Conservation (phyloP, 2,113 vertebrate genomes). For the Tyto alba region DNA sequence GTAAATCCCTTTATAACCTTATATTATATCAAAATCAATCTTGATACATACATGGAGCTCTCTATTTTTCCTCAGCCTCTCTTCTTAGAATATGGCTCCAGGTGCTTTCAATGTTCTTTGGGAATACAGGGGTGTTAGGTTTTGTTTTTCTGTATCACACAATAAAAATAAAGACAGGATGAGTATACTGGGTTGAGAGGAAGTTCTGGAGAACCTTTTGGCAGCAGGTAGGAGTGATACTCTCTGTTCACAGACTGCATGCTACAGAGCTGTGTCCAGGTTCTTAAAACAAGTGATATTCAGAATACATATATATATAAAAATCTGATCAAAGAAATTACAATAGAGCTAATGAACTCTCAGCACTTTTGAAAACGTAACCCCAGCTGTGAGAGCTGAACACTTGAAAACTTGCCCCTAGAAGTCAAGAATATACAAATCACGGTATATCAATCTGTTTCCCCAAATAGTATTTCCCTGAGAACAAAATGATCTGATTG, state of each 20-base stretch:
- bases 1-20: not conserved
- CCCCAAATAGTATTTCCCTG: constrained; percentile 7
- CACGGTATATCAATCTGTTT: constrained; percentile 12
- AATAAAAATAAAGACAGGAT: constrained; percentile 45
- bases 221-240: not conserved
- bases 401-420: not conserved
- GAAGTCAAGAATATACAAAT: constrained; percentile 7
- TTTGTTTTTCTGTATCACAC: not conserved
- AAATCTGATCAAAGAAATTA: not conserved
- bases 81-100: not conserved
- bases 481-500: constrained; percentile 20
- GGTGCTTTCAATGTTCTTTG: not conserved
- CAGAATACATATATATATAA: not conserved
- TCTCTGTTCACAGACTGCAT: not conserved
- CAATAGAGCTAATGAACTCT: not conserved
- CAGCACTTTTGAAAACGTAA: not conserved
- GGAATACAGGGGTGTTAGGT: not conserved
- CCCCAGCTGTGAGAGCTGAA: not conserved
- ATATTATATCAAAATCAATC: constrained; percentile 13
- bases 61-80: not conserved
- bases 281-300: not conserved
- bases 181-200: not conserved
- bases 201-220: constrained; percentile 42
- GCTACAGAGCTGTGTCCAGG: not conserved
- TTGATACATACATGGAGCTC: not conserved